Conservation (phyloP, 1,140 invertebrate genomes). For the Brachionus plicatilis region DNA sequence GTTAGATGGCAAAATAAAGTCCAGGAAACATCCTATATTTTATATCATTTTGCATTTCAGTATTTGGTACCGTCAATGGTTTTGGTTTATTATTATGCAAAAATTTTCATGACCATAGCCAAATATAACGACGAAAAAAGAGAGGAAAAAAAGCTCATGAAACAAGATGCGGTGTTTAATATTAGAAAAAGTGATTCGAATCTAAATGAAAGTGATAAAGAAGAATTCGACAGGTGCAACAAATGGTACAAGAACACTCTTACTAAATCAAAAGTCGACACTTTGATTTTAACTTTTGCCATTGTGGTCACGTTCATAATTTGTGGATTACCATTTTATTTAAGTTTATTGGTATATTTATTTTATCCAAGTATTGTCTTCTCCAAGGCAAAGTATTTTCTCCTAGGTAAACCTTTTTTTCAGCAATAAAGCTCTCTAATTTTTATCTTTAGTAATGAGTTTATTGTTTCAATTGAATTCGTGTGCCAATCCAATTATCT, state of each 20-base stretch:
- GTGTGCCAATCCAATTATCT: conserved; percentile 37
- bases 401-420: neutral
- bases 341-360: neutral
- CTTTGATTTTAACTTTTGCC: conserved; percentile 67
- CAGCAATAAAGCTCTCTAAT: neutral
- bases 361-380: neutral
- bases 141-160: neutral
- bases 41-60: neutral
- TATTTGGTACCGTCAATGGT: neutral
- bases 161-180: neutral
- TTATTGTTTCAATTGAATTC: conserved; percentile 28
- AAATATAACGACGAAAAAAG: neutral
- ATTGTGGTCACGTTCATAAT: conserved; percentile 67
- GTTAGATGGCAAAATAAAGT: neutral
- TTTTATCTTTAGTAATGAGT: conserved; percentile 13
- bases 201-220: neutral
- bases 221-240: neutral
- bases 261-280: conserved; percentile 62
- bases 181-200: conserved; percentile 25
- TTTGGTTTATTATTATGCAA: neutral
- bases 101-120: neutral
- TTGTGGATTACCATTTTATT: conserved; percentile 65
- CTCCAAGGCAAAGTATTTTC: neutral
- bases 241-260: neutral
- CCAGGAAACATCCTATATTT: neutral